Evolutionary conservation across 2,797 vertebrate species (phyloP).

Genomic region (Clarias platycephalus): DNA sequence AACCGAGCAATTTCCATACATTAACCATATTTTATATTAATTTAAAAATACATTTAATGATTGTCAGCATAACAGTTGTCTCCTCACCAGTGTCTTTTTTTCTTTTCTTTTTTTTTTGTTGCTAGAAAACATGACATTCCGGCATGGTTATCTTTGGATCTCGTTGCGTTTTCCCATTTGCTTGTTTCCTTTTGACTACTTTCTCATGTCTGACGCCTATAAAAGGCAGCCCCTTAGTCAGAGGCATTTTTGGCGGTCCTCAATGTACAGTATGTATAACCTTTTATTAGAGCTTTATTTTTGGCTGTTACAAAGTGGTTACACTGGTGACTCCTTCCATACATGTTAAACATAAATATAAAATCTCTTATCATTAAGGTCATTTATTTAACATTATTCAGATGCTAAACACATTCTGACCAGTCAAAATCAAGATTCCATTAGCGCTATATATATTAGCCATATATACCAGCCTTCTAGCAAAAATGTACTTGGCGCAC

Average conservation of each 20-base stretch:
- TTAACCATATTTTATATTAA: background rate
- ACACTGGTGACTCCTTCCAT: background rate
- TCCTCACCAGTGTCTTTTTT: too few species aligned
- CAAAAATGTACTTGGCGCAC: background rate
- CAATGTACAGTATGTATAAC: background rate
- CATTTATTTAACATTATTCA: background rate
- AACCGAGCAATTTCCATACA: background rate
- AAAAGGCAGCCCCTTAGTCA: background rate
- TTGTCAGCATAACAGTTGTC: background rate
- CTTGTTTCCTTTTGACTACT: background rate
- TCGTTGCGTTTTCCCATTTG: background rate
- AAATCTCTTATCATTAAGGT: background rate
- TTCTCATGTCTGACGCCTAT: background rate
- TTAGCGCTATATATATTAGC: background rate
- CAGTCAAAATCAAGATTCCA: background rate
- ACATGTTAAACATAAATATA: background rate
- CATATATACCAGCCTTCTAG: background rate
- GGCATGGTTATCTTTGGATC: background rate
- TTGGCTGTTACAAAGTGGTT: background rate
- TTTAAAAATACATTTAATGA: background rate
- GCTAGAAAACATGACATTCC: background rate
- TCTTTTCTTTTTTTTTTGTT: background rate
- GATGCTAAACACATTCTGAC: background rate
- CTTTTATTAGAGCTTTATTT: background rate
- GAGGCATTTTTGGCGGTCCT: background rate